Percentiles rank a stretch among this genome's conserved stretches.
Evolutionary conservation across 2,113 vertebrate species (phyloP).

Genomic region (Lanius collurio): DNA sequence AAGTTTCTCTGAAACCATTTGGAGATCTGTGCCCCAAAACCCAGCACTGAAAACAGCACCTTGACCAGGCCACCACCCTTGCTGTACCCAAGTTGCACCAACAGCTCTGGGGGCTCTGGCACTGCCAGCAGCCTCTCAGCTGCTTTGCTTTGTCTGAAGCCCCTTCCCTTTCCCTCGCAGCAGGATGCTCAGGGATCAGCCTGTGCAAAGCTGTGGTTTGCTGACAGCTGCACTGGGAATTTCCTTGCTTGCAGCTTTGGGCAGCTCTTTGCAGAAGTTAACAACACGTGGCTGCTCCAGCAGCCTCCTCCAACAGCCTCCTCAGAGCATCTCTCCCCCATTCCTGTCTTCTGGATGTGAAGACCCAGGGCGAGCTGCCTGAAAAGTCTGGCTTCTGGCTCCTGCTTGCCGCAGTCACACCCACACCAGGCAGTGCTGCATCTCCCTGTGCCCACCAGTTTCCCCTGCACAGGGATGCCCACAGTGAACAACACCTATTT

Average conservation of each 20-base stretch:
- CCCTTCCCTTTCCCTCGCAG: neutral
- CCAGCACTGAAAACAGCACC: neutral
- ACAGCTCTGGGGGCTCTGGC: neutral
- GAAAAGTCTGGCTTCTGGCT: neutral
- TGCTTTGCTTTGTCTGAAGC: neutral
- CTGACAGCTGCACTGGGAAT: neutral
- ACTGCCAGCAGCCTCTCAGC: neutral
- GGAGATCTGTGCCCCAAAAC: neutral
- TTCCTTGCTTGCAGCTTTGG: neutral
- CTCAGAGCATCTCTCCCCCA: neutral
- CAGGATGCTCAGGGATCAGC: neutral
- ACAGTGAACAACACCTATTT: neutral
- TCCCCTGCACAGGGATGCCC: neutral
- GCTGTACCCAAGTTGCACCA: neutral
- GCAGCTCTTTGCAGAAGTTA: neutral
- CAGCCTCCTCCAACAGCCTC: neutral
- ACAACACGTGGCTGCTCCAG: neutral
- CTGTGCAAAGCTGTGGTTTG: neutral
- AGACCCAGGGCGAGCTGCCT: neutral
- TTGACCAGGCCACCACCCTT: neutral
- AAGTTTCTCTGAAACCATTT: neutral
- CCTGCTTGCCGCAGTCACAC: neutral
- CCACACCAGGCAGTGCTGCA: accelerated
- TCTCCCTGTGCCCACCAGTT: neutral
- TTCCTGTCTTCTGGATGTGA: neutral